Conservation (phyloP, 2,797 vertebrate genomes). For the Spizella passerina region DNA sequence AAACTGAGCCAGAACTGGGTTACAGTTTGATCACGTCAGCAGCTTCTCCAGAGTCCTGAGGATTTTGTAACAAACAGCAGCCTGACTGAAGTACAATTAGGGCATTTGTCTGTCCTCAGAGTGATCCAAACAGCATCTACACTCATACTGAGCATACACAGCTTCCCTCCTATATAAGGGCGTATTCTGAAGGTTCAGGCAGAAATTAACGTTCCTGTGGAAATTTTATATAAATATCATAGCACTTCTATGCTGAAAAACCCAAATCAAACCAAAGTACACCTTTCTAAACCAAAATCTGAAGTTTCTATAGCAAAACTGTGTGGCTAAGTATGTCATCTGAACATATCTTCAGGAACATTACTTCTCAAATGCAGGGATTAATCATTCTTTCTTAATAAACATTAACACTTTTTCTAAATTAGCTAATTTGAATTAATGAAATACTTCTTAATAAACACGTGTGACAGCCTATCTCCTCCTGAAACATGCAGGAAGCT, state of each 20-base stretch:
- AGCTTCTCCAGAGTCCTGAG: background rate
- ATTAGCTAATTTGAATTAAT: background rate
- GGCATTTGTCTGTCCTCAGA: background rate
- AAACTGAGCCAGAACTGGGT: constrained; percentile 3
- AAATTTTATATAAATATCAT: background rate
- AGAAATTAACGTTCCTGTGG: background rate
- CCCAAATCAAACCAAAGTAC: background rate
- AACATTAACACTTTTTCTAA: background rate
- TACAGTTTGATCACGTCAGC: background rate
- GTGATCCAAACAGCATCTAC: background rate
- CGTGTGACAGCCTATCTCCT: background rate
- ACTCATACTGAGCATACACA: background rate
- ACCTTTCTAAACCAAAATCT: background rate
- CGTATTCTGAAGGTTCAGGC: background rate
- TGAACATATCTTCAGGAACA: background rate
- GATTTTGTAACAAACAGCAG: background rate
- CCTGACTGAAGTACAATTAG: background rate
- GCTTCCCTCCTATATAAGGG: background rate
- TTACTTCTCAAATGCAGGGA: background rate
- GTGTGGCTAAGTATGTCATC: background rate
- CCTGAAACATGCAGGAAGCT: background rate
- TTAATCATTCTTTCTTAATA: background rate
- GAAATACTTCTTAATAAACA: background rate
- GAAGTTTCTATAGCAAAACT: background rate
- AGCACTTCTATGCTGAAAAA: background rate